Evolutionary conservation across 1,140 invertebrate species (phyloP).

Genomic region (Triops longicaudatus): DNA sequence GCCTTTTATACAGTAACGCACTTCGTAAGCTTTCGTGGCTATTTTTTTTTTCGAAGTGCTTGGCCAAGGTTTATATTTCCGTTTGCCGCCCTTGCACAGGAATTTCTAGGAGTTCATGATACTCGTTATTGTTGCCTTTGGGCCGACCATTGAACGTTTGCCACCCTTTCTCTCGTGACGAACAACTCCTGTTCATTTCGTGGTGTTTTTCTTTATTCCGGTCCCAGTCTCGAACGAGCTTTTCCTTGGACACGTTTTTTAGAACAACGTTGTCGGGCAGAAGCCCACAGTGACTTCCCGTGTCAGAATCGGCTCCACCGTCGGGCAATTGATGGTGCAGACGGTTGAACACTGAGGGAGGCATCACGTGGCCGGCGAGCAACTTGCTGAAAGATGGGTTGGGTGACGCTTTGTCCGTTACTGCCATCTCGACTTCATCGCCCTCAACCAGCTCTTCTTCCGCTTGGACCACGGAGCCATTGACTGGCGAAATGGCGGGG

Average conservation of each 20-base stretch:
- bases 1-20: too few relatives aligned
- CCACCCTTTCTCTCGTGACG: slow-evolving; percentile 30
- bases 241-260: background rate
- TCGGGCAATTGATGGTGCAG: slow-evolving; percentile 41
- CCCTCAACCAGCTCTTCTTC: background rate
- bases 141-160: slow-evolving; percentile 36
- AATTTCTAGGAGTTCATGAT: slow-evolving; percentile 50
- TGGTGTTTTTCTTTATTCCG: background rate
- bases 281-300: slow-evolving; percentile 54
- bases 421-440: background rate
- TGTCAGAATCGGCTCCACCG: slow-evolving; percentile 50
- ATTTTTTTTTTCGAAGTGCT: background rate
- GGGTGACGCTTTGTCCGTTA: slow-evolving; percentile 21
- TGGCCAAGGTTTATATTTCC: slow-evolving; percentile 33
- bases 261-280: slow-evolving; percentile 13
- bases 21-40: background rate
- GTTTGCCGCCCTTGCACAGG: slow-evolving; percentile 33
- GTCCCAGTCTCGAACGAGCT: slow-evolving; percentile 23
- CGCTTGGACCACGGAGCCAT: background rate
- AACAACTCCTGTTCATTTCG: background rate
- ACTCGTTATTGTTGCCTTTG: slow-evolving; percentile 66
- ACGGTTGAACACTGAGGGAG: slow-evolving; percentile 37
- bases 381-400: slow-evolving; percentile 9
- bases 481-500: slow-evolving; percentile 18
- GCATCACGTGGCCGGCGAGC: background rate